Base-by-base conservation (phyloP, 2,797 vertebrate genomes). In the Tenualosa thibaudeaui region DNA sequence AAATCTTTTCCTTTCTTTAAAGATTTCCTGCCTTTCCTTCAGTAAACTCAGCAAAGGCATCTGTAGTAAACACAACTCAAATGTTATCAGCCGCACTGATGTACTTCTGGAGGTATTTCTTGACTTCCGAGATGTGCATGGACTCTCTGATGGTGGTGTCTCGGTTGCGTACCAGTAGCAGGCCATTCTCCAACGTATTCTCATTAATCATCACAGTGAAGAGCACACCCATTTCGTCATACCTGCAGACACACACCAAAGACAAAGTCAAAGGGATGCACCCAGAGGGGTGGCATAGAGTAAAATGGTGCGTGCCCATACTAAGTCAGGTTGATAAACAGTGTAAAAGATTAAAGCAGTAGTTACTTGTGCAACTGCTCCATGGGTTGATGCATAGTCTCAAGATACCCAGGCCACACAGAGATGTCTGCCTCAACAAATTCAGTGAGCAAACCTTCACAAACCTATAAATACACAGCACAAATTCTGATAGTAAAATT, bases 211-310 rank as follows among this genome's bases (percentile, higher is more conserved):
- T 85, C 86, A 97, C 87, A 0, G 93, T 96, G 93, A 99, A 99
- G 40, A 98, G 95, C 91, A 99, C 91, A 0, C 98, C 96, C 98
- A 99, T 99, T 93, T 99, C 97, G 90, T 99, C 98, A 0, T 99
- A 99, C 90, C 98, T 99, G 87, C 46, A 92, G 88, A 7, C 7
- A 51, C 24, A 26, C 62, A 68, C 22, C 43, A 15, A 37, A 15
- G 24, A 84, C 8, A 68, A 51, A 12, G 22, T 12, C 40, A 49
- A 49, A 24, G 22, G 8, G 26, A 15, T 65, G 53, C n/a, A 26
- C n/a, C 8, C 60, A 12, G 7, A 26, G 10, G 10, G 60, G n/a
- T 71, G 12, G 37, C 37, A 22, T 37, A 10, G 26, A 3, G 65
- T 71, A 13, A 43, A 75, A 75, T 75, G 4, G 13, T 7, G 15